phyloP scores from a whole-genome alignment of 2,888 invertebrate genomes.

The Callosobruchus maculatus region DNA sequence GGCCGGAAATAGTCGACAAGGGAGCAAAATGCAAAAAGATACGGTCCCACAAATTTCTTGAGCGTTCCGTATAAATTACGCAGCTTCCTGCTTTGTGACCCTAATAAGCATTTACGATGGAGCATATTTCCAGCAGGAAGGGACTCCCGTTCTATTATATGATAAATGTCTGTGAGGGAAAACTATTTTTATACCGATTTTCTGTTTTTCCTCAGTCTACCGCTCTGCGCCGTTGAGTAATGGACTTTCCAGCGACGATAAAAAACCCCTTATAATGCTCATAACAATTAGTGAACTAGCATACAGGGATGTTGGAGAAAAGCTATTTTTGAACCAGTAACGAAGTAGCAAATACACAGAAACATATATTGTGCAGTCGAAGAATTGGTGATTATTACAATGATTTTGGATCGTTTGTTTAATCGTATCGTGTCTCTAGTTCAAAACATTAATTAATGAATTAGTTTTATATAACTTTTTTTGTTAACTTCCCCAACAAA shows the following conservation, averaged over 20 bases:
- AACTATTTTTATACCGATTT: neutral
- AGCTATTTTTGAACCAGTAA: no score
- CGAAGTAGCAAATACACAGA: no score
- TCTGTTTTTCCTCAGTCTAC: neutral
- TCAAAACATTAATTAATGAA: no score
- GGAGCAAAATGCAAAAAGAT: slow-evolving; percentile 18
- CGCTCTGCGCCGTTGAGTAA: neutral
- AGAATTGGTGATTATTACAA: no score
- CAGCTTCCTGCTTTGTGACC: slow-evolving; percentile 21
- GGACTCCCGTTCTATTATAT: slow-evolving; percentile 13
- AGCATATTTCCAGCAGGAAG: slow-evolving; percentile 21
- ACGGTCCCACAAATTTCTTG: slow-evolving; percentile 20
- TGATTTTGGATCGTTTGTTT: no score
- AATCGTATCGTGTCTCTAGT: no score
- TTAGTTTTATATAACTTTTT: no score
- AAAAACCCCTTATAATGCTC: neutral
- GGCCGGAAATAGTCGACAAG: slow-evolving; percentile 15
- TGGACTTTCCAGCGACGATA: neutral
- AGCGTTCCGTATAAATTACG: slow-evolving; percentile 21
- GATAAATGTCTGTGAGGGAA: slow-evolving; percentile 4
- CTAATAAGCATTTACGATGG: slow-evolving; percentile 23
- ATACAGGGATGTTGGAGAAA: neutral
- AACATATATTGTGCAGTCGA: no score
- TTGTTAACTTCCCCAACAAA: no score
- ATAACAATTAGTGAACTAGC: neutral